Evolutionary conservation across 2,888 invertebrate genomes (phyloP).

Genomic region (Tyria jacobaeae): DNA sequence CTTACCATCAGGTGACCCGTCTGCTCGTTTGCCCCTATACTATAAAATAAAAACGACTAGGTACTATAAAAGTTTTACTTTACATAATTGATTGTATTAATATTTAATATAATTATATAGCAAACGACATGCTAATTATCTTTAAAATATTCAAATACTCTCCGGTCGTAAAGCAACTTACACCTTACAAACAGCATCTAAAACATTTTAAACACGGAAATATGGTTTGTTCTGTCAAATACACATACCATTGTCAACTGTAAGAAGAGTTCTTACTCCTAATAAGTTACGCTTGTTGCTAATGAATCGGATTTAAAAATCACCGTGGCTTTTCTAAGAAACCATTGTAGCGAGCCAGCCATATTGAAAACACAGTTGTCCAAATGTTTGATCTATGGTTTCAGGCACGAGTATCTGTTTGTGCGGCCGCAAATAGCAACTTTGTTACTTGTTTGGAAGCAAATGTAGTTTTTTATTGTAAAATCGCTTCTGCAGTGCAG

Average conservation of each 20-base stretch:
- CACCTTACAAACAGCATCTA: conserved; percentile 14
- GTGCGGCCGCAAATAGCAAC: conserved; percentile 13
- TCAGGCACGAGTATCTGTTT: conserved; percentile 9
- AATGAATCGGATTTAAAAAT: conserved; percentile 70
- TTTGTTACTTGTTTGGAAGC: conserved; percentile 11
- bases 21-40: too few species aligned
- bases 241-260: conserved; percentile 44
- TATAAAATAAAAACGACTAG: too few species aligned
- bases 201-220: conserved; percentile 39
- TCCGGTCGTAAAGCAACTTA: conserved; percentile 4
- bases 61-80: too few species aligned
- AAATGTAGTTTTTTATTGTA: conserved; percentile 28
- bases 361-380: conserved; percentile 43
- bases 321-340: conserved; percentile 66
- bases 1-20: too few species aligned
- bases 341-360: conserved; percentile 46
- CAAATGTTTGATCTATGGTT: conserved; percentile 13
- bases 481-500: conserved; percentile 5
- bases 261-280: conserved; percentile 55
- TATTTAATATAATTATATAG: not conserved
- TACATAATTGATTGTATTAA: too few species aligned
- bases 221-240: conserved; percentile 35
- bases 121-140: not conserved
- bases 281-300: conserved; percentile 68
- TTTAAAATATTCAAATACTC: not conserved